Evolutionary conservation across 2,888 invertebrate genomes (phyloP), one percentile per base, ranked within the genome.

Genomic region (Netelia melanura): DNA sequence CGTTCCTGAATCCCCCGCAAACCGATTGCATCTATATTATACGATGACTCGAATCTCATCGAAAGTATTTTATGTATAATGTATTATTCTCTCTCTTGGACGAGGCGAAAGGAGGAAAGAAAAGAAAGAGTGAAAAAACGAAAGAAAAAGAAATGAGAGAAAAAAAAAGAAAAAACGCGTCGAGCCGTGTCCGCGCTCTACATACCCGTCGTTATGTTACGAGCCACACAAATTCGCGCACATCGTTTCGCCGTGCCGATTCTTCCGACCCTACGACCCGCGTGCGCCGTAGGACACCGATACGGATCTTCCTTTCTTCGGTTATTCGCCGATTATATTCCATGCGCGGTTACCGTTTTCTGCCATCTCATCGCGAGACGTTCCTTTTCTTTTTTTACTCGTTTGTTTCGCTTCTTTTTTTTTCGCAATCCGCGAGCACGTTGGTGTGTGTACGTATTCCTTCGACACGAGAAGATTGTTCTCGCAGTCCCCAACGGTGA

Each of bases 231-330:
- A 77, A 78, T 83, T 78, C 72, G 78, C 82, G 77, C 65, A 76
- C 75, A 76, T 30, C 79, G 75, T 76, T 56, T 67, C 65, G 76
- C 85, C 75, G 81, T 76, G 79, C 75, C 75, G 85, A 85, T 81
- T 79, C 85, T 85, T 85, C 85, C 85, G 85, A 85, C 81, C 81
- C 85, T 85, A 76, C 85, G 85, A 85, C 78, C 85, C 65, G 38
- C 79, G 79, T 82, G 17, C 81, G 81, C 85, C 79, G 85, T 85
- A 85, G 79, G 79, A 82, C 75, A 68, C 85, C 81, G 85, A 85
- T 85, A 85, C 71, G 64, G 79, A 85, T 85, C 85, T 85, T 85
- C 85, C 85, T 79, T 82, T 85, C 85, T 82, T 75, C 85, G 85
- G 71, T 81, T 74, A 80, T 74, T 67, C 44, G 74, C 23, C 80